Conservation (phyloP, 2,113 vertebrate species). For the Collichthys lucidus region DNA sequence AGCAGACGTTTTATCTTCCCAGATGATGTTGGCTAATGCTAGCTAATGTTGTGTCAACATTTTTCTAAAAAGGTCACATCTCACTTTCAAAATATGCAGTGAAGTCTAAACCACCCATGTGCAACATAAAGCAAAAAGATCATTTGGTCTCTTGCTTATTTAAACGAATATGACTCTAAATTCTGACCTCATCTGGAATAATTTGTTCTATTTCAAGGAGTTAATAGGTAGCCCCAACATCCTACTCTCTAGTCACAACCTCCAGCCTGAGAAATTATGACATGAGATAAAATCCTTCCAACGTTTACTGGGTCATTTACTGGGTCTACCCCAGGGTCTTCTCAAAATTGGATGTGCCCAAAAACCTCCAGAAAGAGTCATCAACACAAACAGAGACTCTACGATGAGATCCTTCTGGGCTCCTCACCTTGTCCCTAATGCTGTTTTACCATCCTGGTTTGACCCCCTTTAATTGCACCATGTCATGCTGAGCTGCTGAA, state of each 20-base stretch:
- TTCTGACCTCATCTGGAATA: no score
- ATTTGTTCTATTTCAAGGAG: not conserved
- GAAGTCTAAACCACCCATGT: not conserved
- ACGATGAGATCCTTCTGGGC: not conserved
- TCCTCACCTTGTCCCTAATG: not conserved
- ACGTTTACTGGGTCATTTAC: not conserved
- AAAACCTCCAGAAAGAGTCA: not conserved
- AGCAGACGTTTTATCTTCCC: conserved; percentile 44
- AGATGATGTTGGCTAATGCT: conserved; percentile 42
- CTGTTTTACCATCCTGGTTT: not conserved
- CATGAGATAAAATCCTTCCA: not conserved
- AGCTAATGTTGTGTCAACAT: conserved; percentile 37
- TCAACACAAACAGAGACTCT: no score
- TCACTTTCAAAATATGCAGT: conserved; percentile 1
- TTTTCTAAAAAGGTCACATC: conserved; percentile 37
- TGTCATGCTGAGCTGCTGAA: not conserved
- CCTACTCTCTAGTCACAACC: not conserved
- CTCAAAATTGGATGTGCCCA: not conserved
- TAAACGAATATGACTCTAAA: not conserved
- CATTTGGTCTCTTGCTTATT: not conserved
- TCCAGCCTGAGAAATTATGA: not conserved
- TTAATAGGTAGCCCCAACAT: not conserved
- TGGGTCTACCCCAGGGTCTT: not conserved
- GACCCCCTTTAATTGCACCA: not conserved
- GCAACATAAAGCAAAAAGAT: not conserved